Evolutionary conservation across 2,888 invertebrate genomes (phyloP), one percentile per base, ranked within the genome.

Genomic region (Lydus trimaculatus): DNA sequence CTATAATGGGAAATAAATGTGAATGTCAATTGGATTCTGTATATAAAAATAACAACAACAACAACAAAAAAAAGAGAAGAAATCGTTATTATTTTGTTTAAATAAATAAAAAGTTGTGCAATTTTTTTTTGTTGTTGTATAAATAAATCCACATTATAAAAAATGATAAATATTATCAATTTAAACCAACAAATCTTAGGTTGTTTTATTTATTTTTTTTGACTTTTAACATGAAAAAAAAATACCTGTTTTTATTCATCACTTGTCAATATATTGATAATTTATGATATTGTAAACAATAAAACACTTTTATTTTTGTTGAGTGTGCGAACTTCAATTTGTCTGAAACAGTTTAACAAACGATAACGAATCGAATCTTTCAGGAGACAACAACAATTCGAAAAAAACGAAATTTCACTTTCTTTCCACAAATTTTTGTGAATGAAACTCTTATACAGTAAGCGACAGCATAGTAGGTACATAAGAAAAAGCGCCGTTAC

Each of bases 1-100:
- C 69, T 60, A 69, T 69, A 66, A 63, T 63, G 66, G 69, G 69
- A 66, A 69, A 43, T 43, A 43, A 43, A 43, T 17, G 43, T 43
- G 43, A 43, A 36, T 36, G 36, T 36, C 36, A 36, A 43, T 43
- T 43, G 43, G 43, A 43, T 43, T 43, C 43, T 43, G 17, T 43
- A 15, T 28, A 33, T 39, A 39, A 39, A 39, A 39, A 39, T 39
- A 39, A 39, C n/a, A n/a, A n/a, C n/a, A n/a, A n/a, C n/a, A n/a
- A n/a, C n/a, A n/a, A n/a, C 5, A 8, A 33, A 33, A 33, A 33
- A 33, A 33, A 33, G 11, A 33, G 2, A n/a, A 43, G 17, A 43
- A 43, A n/a, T 43, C 11, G 2, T 43, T n/a, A 8, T 43, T 43
- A 13, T 43, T n/a, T 43, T 43, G 43, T 43, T 43, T 17, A 43